phyloP scores from a whole-genome alignment of 2,797 vertebrate species.

The Halcyon chelicuti region DNA sequence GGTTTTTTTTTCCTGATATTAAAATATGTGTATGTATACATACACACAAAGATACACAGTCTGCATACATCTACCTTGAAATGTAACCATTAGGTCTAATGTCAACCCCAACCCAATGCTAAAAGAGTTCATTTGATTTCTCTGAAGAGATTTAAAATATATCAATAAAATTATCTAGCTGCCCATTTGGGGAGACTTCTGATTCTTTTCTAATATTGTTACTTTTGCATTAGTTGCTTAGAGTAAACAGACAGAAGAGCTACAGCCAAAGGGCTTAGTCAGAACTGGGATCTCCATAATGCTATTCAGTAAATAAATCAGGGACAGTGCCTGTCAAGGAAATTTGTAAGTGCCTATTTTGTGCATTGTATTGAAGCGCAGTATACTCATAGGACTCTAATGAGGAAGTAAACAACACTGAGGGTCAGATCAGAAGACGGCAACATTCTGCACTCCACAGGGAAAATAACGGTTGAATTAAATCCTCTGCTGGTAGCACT shows the following conservation, averaged over 20 bases:
- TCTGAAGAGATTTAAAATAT: neutral
- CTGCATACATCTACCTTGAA: neutral
- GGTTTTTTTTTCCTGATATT: neutral
- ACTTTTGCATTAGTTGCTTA: neutral
- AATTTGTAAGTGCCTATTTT: neutral
- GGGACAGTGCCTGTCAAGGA: neutral
- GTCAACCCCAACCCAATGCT: neutral
- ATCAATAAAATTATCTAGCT: neutral
- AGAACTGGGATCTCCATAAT: neutral
- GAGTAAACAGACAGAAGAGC: neutral
- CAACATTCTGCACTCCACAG: neutral
- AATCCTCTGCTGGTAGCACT: neutral
- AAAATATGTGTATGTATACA: neutral
- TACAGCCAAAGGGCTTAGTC: neutral
- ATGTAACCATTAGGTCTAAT: neutral
- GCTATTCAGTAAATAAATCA: neutral
- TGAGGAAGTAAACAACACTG: neutral
- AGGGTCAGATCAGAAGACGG: neutral
- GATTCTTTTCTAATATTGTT: neutral
- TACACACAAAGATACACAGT: neutral
- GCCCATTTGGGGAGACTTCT: neutral
- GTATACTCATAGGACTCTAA: neutral
- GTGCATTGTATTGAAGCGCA: neutral
- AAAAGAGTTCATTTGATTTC: neutral
- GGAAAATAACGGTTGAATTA: neutral